Evolutionary conservation across 2,888 invertebrate genomes (phyloP).

Genomic region (Hirtodrosophila histrioides): DNA sequence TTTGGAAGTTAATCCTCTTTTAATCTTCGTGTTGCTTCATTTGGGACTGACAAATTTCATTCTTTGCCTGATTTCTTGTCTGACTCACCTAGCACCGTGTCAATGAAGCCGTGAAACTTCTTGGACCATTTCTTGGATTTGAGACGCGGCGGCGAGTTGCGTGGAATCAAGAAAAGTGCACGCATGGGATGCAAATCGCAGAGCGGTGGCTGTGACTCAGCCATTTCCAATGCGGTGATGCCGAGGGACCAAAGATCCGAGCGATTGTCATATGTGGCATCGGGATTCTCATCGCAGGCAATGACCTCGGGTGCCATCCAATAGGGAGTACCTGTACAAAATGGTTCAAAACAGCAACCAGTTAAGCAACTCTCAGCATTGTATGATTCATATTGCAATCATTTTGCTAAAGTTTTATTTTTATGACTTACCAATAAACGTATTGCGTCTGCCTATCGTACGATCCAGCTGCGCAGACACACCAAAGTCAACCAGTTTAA

Average conservation of each 20-base stretch:
- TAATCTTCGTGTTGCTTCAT: no score
- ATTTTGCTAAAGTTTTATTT: no score
- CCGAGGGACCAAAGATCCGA: slow-evolving; percentile 96
- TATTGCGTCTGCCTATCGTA: slow-evolving; percentile 99
- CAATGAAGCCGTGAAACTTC: slow-evolving; percentile 99
- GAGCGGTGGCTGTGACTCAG: slow-evolving; percentile 99
- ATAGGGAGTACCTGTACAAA: slow-evolving; percentile 92
- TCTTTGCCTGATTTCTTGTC: no score
- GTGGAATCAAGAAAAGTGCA: slow-evolving; percentile 98
- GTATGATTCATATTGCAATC: slow-evolving; percentile 7
- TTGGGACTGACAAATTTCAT: no score
- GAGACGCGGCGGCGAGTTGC: slow-evolving; percentile 98
- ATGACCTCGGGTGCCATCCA: slow-evolving; percentile 99
- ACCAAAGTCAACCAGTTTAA: slow-evolving; percentile 99
- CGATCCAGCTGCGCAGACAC: slow-evolving; percentile 99
- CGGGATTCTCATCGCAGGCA: slow-evolving; percentile 99
- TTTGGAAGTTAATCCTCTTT: no score
- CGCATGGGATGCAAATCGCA: slow-evolving; percentile 99
- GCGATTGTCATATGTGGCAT: slow-evolving; percentile 99
- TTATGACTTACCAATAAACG: slow-evolving; percentile 89
- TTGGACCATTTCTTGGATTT: slow-evolving; percentile 99
- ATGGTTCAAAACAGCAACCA: slow-evolving; percentile 8
- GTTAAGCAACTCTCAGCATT: slow-evolving; percentile 1
- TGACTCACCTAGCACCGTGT: slow-evolving; percentile 91
- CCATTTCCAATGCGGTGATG: slow-evolving; percentile 99